phyloP scores from a whole-genome alignment of 2,888 invertebrate genomes.

The Anoplius nigerrimus region DNA sequence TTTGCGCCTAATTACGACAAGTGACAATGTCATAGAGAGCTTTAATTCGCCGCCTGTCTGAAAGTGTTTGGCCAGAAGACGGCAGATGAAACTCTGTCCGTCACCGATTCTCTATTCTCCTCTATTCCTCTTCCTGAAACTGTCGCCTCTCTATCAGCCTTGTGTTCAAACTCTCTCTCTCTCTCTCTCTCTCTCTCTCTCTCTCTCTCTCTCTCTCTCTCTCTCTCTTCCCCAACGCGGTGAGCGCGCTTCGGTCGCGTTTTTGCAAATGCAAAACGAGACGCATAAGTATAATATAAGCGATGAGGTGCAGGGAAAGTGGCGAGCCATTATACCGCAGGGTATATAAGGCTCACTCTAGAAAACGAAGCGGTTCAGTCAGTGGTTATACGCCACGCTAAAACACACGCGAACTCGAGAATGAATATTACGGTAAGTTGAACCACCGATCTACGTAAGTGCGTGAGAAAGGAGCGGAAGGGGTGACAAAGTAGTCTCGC shows the following conservation, averaged over 20 bases:
- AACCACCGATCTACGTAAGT: no score
- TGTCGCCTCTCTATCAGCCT: background rate
- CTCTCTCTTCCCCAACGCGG: background rate
- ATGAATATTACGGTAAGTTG: constrained; percentile 71
- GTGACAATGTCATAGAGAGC: no score
- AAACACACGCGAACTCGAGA: constrained; percentile 66
- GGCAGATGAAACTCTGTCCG: constrained; percentile 3
- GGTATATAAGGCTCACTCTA: constrained; percentile 71
- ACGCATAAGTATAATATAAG: constrained; percentile 61
- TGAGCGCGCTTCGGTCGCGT: constrained; percentile 21
- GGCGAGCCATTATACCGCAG: constrained; percentile 68
- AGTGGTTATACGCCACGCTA: constrained; percentile 71
- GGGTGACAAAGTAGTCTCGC: no score
- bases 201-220: background rate
- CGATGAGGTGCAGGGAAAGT: constrained; percentile 73
- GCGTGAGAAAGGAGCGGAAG: background rate
- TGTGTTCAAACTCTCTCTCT: background rate
- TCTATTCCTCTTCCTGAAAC: constrained; percentile 1
- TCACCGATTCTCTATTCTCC: background rate
- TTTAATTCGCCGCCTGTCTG: no score
- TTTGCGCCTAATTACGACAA: no score
- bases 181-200: background rate
- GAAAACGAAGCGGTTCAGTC: constrained; percentile 73
- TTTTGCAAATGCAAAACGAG: constrained; percentile 64
- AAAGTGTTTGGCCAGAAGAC: background rate